Evolutionary conservation across 2,888 invertebrate genomes (phyloP), one percentile per base, ranked within the genome.

Genomic region (Cantharis rufa): DNA sequence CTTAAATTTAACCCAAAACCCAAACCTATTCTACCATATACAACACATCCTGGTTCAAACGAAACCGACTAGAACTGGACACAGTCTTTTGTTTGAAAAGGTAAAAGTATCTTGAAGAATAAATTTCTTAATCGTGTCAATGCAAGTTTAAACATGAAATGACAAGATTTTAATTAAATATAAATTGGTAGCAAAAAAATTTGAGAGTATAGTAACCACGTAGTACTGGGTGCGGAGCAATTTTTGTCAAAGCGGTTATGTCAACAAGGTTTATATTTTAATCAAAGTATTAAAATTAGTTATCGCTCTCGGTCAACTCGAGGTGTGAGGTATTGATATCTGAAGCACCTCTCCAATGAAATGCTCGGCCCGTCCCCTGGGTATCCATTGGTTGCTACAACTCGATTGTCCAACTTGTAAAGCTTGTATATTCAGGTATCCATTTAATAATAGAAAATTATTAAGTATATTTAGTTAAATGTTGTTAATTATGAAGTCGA

Each of bases 291-390:
- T 48, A 62, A 15, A 70, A 70, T 74, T 74, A 21, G 78, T 81
- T 82, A 81, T 81, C 81, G 81, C 76, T 81, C 79, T 79, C 76
- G 79, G 75, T 76, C 74, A 78, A 78, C 71, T 77, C 80, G 79
- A 82, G 81, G 82, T 82, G 81, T 80, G 81, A 82, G 80, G 80
- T 81, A 81, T 81, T 81, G 81, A 82, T 82, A 82, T 81, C 80
- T 71, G 69, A 73, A 32, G 21, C 48, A 72, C 75, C 76, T 76
- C 78, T 76, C 79, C 79, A 78, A 78, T 78, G 74, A 78, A 71
- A 75, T 75, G 71, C 72, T 70, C 28, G 73, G 77, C 18, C 75
- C 78, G 78, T 75, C 79, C 80, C 79, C 77, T 71, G 66, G 66
- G 62, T 77, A 76, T 71, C 78, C 77, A 79, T 79, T 79, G 78